Evolutionary conservation across 2,797 vertebrate species (phyloP).

Genomic region (Ctenopoma multispine): DNA sequence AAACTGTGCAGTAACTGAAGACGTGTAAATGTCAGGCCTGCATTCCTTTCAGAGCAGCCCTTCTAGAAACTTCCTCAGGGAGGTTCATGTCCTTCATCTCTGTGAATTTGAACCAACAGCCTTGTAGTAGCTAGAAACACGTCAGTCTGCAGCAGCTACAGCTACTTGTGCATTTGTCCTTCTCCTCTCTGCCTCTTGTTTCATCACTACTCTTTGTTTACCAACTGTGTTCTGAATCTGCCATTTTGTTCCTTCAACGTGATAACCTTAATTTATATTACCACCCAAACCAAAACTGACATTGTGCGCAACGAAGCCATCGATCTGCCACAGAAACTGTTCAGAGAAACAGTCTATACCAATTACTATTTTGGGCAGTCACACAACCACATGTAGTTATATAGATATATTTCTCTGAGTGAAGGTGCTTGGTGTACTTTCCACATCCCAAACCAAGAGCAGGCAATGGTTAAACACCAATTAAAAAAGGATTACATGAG

Average conservation of each 20-base stretch:
- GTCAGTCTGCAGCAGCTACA: conserved; percentile 32
- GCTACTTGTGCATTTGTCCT: background rate
- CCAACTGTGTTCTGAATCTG: conserved; percentile 17
- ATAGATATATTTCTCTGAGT: background rate
- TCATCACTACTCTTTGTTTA: background rate
- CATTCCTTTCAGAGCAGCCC: conserved; percentile 65
- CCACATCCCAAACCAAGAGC: background rate
- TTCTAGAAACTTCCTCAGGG: conserved; percentile 64
- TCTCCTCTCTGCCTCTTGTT: conserved; percentile 22
- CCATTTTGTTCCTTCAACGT: conserved; percentile 2
- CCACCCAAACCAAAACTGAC: conserved; percentile 1
- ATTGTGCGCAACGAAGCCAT: too few relatives aligned
- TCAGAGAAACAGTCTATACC: too few relatives aligned
- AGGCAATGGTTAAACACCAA: background rate
- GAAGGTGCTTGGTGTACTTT: background rate
- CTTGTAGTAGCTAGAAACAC: conserved; percentile 44
- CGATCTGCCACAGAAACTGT: background rate
- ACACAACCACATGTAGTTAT: background rate
- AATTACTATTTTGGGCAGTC: conserved; percentile 9
- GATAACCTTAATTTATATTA: background rate
- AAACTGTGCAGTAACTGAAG: conserved; percentile 64
- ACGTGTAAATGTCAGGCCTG: conserved; percentile 57
- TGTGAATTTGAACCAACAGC: conserved; percentile 56
- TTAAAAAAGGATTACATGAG: background rate
- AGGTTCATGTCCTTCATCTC: conserved; percentile 62